Base-by-base conservation (phyloP, 1,140 invertebrate genomes). In the Atta colombica region DNA sequence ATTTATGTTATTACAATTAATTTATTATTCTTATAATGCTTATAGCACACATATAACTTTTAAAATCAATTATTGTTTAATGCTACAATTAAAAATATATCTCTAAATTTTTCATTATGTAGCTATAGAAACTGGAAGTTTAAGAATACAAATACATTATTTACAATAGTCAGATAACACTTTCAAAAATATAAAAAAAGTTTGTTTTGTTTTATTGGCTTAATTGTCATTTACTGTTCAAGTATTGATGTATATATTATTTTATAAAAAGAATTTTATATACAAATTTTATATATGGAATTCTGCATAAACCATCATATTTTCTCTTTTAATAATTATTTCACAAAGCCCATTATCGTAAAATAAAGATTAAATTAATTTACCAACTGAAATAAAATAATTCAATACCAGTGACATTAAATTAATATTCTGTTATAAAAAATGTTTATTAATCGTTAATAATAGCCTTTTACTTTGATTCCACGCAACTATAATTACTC, bases 351-450 rank as follows among this genome's bases (percentile, higher is more conserved):
- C 21, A 72, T 82, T 72, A 82, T 45, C 14, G 21, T 58, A 31
- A 5, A 71, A 71, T 61, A 74, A 60, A 82, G 18, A 60, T 60
- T 49, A 82, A 61, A 61, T 60, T 61, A 82, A 60, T 82, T 74
- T 60, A 61, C 3, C 10, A 8, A 18, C 25, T 82, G 3, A 28
- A 72, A 74, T 82, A 65, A 61, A 74, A 74, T 72, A 82, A 82
- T 82, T 82, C 16, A 49, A 82, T 49, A 61, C 8, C 66, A 28
- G 21, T 81, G 49, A 72, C 39, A 74, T 74, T 74, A 82, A 74
- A 82, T 82, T 82, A 74, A 49, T 82, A 61, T 82, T 82, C 16
- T 60, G 61, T 45, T 49, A 68, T 25, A 82, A 82, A 82, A 72
- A 82, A 7, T 18, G 60, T 82, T 71, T 82, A 74, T 74, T 28